phyloP scores from a whole-genome alignment of 1,140 invertebrate species.

The Odontomachus brunneus region DNA sequence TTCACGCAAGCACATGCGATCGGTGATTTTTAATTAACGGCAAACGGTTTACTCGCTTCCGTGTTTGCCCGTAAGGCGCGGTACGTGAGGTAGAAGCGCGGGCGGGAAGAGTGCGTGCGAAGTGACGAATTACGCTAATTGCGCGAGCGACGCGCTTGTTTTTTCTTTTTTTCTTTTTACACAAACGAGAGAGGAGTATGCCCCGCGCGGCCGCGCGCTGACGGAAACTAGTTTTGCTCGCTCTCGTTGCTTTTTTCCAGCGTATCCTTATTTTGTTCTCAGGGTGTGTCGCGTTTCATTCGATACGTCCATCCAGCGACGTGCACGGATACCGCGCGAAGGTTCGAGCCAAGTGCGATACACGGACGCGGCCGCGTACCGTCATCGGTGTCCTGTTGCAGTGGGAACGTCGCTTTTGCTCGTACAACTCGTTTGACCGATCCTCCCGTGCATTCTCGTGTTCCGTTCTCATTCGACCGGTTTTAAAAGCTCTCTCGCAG shows the following conservation, averaged over 20 bases:
- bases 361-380: constrained; percentile 5
- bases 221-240: constrained; percentile 51
- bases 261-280: constrained; percentile 40
- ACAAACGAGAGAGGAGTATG: background rate
- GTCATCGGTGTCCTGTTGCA: constrained; percentile 69
- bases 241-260: constrained; percentile 39
- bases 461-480: constrained; percentile 61
- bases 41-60: no score
- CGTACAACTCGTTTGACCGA: constrained; percentile 66
- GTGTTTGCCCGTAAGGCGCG: no score
- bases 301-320: constrained; percentile 49
- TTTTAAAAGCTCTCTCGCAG: constrained; percentile 58
- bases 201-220: background rate
- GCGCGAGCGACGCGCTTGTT: background rate
- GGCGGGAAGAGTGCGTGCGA: background rate
- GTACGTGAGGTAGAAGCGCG: background rate
- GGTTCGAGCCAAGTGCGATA: constrained; percentile 36
- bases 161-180: constrained; percentile 8
- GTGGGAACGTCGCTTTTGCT: constrained; percentile 68
- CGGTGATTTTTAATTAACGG: no score
- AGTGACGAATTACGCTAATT: background rate
- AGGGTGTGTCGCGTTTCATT: constrained; percentile 64
- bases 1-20: no score
- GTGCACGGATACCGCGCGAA: constrained; percentile 2
- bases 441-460: constrained; percentile 55